Base-by-base conservation (phyloP, 2,797 vertebrate species). In the Sebastes trivittatus region DNA sequence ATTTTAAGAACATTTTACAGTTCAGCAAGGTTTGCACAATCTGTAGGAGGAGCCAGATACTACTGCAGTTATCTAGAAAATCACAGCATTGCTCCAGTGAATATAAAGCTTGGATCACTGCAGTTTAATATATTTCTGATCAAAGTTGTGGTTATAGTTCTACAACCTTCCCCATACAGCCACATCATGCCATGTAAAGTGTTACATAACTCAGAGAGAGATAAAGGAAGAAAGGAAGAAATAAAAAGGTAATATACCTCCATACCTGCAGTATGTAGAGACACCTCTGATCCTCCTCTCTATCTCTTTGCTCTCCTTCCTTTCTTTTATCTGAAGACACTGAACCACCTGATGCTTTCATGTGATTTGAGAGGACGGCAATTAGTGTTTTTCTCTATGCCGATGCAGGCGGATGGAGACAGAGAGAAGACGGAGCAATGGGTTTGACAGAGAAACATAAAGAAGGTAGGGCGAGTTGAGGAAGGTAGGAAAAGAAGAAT, bases 291-390 rank as follows among this genome's bases (percentile, higher is more conserved):
- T 78, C 36, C 70, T 29, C 30, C 20, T 52, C 22, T 32, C 29
- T 62, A 13, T 11, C 25, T 66, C 20, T 30, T 63, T 61, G 6
- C 16, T 3, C 46, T 58, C 14, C 32, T 65, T 14, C 11, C 30
- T 58, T 11, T 36, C 32, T 71, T 67, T 77, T 11, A 77, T 83
- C 78, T 68, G 29, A 64, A 75, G 58, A 22, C 30, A 55, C 29
- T 29, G 32, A 78, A 77, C 63, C 54, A 67, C 77, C 67, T 88
- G 70, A 77, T 78, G 78, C 77, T 78, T 83, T 73, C 61, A 78
- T 78, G 83, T 73, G 63, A 46, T 59, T 63, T 46, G 66, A 60
- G 23, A 69, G 34, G 75, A 71, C 70, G 25, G 22, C 55, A 75
- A 79, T 67, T 69, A 70, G 13, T 36, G 38, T 56, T 11, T 14